These are phyloP conservation scores for Urocolius indicus DNA, from an alignment of 2,113 vertebrate genomes.

Conservation along the genomic window DNA sequence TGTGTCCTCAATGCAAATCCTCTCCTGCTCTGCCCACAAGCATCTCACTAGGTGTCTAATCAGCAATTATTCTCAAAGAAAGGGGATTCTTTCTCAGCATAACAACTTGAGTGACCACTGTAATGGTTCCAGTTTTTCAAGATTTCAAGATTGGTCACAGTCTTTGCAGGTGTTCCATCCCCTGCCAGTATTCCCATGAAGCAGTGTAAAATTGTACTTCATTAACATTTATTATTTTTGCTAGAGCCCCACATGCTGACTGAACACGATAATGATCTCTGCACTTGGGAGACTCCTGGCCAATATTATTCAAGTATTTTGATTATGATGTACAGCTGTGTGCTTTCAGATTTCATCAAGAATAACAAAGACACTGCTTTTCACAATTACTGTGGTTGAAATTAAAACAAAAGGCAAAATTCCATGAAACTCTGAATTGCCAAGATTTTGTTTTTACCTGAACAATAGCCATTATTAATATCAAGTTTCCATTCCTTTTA, in stretches of 20 bases:
- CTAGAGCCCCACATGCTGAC: not conserved
- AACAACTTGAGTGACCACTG: not conserved
- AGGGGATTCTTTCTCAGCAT: not conserved
- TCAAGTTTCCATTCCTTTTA: not conserved
- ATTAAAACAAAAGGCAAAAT: not conserved
- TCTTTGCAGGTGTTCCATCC: not conserved
- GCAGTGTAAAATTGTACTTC: not conserved
- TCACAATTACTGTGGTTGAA: not conserved
- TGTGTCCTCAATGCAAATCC: fast-evolving
- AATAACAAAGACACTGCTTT: not conserved
- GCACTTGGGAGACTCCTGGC: not conserved
- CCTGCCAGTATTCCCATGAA: not conserved
- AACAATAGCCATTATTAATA: not conserved
- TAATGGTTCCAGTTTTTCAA: not conserved
- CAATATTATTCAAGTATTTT: not conserved
- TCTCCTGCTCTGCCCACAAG: not conserved
- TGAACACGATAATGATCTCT: not conserved
- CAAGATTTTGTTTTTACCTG: not conserved
- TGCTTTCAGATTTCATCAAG: not conserved
- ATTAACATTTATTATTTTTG: not conserved
- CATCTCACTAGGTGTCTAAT: not conserved
- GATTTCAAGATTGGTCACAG: fast-evolving
- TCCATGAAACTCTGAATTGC: not conserved
- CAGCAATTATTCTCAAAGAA: not conserved
- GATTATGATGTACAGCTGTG: not conserved